Evolutionary conservation across 2,888 invertebrate genomes (phyloP).

Genomic region (Nipponacmea schrenckii): DNA sequence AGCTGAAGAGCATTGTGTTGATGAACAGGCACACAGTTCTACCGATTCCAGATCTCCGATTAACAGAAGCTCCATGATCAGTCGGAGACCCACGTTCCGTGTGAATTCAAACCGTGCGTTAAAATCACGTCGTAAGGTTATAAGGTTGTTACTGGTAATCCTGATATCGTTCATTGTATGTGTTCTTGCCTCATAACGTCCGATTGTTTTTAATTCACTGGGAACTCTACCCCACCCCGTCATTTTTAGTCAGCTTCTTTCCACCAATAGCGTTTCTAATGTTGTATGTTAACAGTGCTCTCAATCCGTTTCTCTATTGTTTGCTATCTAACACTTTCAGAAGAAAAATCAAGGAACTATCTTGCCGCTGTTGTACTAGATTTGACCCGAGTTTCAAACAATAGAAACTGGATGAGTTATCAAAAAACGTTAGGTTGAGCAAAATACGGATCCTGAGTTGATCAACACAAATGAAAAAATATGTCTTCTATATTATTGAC

Average conservation of each 20-base stretch:
- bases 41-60: not conserved
- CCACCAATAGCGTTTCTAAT: conserved; percentile 88
- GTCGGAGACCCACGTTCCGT: not conserved
- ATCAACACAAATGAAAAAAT: too few species aligned
- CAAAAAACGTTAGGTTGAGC: too few species aligned
- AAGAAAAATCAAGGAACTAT: conserved; percentile 84
- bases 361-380: conserved; percentile 62
- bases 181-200: conserved; percentile 86
- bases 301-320: conserved; percentile 91
- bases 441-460: too few species aligned
- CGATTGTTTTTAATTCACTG: conserved; percentile 83
- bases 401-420: too few species aligned
- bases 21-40: not conserved
- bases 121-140: conserved; percentile 84
- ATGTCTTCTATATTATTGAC: too few species aligned
- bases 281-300: conserved; percentile 88
- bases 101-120: conserved; percentile 64
- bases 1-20: not conserved
- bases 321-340: conserved; percentile 85
- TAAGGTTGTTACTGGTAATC: conserved; percentile 88
- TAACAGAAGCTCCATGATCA: not conserved
- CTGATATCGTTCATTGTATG: conserved; percentile 89
- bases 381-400: not conserved
- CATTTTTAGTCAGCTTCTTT: conserved; percentile 70
- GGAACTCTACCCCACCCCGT: conserved; percentile 69